phyloP scores from a whole-genome alignment of 2,113 vertebrate genomes.

The Tringa solitaria region DNA sequence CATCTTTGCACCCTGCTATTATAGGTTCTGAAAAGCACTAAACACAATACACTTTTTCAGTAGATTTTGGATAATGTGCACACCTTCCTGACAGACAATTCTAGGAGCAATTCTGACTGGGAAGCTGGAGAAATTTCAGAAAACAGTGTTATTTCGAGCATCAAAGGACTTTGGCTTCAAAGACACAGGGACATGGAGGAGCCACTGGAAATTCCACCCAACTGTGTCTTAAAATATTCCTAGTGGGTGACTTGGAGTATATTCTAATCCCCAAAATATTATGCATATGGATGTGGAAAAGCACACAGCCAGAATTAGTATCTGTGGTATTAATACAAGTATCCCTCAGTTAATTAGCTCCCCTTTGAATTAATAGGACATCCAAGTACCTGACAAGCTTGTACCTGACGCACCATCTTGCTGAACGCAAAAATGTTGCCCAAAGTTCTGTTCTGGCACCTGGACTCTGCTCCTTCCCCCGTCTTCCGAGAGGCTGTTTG shows the following conservation, averaged over 20 bases:
- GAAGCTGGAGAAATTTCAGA: neutral
- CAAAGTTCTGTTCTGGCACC: slow-evolving; percentile 38
- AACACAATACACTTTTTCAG: neutral
- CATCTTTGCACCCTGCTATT: neutral
- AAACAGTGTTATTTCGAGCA: neutral
- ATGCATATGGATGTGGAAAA: neutral
- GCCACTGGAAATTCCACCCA: neutral
- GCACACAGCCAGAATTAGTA: neutral
- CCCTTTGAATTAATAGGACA: neutral
- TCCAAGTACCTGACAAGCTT: neutral
- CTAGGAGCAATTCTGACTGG: neutral
- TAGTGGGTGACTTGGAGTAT: neutral
- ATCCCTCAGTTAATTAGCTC: neutral
- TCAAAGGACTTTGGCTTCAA: neutral
- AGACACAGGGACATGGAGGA: neutral
- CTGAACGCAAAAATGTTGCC: slow-evolving; percentile 75
- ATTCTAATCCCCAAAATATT: neutral
- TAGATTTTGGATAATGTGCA: neutral
- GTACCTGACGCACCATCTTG: slow-evolving; percentile 73
- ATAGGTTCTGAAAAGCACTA: neutral
- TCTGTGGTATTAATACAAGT: neutral
- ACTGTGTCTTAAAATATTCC: neutral
- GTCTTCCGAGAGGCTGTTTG: slow-evolving; percentile 17
- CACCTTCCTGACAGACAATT: neutral
- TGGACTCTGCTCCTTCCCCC: neutral